Conservation (phyloP, 2,888 invertebrate genomes). For the Pycnomerus fuliginosus region DNA sequence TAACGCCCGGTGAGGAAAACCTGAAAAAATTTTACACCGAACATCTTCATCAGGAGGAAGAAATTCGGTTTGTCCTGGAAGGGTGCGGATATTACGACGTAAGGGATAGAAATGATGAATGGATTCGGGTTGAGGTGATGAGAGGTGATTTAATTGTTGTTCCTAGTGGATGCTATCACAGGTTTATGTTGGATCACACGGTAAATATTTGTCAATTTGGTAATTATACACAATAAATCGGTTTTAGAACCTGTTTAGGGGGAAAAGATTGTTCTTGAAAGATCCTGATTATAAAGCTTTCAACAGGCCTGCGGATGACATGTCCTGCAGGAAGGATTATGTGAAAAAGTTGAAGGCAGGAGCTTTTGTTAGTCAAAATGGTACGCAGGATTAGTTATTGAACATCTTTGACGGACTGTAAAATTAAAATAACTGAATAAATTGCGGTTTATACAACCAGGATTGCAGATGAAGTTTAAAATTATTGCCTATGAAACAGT, state of each 20-base stretch:
- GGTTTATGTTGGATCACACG: constrained; percentile 88
- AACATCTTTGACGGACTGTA: no score
- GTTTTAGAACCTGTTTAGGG: constrained; percentile 76
- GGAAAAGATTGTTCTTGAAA: constrained; percentile 83
- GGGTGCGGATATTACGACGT: constrained; percentile 95
- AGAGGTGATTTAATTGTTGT: constrained; percentile 86
- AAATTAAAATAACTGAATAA: no score
- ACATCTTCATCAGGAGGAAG: constrained; percentile 91
- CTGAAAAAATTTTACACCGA: constrained; percentile 82
- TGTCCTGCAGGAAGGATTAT: constrained; percentile 72
- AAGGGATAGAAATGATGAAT: constrained; percentile 74
- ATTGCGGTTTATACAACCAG: no score
- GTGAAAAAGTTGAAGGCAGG: constrained; percentile 59
- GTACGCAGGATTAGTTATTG: no score
- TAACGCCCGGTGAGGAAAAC: constrained; percentile 76
- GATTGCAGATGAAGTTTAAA: no score
- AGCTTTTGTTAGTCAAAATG: constrained; percentile 17
- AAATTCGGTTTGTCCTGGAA: constrained; percentile 81
- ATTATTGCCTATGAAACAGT: no score
- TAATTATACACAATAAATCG: no score
- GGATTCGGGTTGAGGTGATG: constrained; percentile 83
- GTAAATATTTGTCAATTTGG: no score
- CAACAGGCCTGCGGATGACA: constrained; percentile 81
- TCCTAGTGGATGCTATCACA: constrained; percentile 92
- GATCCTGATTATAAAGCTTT: constrained; percentile 88